Percentiles rank a stretch among this genome's conserved stretches.
phyloP scores from a whole-genome alignment of 1,140 invertebrate genomes.

The Amyelois transitella region DNA sequence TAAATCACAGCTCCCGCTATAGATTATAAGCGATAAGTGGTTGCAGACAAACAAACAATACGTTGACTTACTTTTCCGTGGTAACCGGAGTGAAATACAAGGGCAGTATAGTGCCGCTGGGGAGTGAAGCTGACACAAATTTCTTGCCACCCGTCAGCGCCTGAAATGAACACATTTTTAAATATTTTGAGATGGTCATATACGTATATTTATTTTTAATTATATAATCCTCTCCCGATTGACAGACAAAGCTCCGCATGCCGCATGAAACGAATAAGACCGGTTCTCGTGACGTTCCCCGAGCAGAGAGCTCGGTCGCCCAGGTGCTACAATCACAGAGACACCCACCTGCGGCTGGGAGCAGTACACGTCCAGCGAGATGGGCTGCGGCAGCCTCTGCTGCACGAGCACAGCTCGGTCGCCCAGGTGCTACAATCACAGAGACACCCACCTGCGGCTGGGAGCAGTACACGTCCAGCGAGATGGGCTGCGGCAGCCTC shows the following conservation, averaged over 20 bases:
- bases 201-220: neutral
- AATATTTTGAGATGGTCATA: neutral
- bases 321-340: too few relatives aligned
- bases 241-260: too few relatives aligned
- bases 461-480: constrained; percentile 84
- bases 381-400: constrained; percentile 83
- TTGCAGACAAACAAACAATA: too few relatives aligned
- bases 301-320: too few relatives aligned
- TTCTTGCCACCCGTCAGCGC: constrained; percentile 87
- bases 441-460: constrained; percentile 72
- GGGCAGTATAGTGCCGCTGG: constrained; percentile 78
- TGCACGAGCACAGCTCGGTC: constrained; percentile 84
- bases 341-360: constrained; percentile 73
- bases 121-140: constrained; percentile 77
- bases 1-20: too few relatives aligned
- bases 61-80: constrained; percentile 52
- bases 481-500: constrained; percentile 83
- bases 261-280: too few relatives aligned
- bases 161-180: constrained; percentile 62
- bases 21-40: too few relatives aligned
- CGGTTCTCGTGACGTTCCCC: too few relatives aligned
- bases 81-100: constrained; percentile 79
- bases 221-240: too few relatives aligned
- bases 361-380: constrained; percentile 86
- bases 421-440: constrained; percentile 91